These are phyloP conservation scores for Ianthella basta DNA, from an alignment of 37 sponge, comb jelly and placozoan species.

Conservation along the genomic window DNA sequence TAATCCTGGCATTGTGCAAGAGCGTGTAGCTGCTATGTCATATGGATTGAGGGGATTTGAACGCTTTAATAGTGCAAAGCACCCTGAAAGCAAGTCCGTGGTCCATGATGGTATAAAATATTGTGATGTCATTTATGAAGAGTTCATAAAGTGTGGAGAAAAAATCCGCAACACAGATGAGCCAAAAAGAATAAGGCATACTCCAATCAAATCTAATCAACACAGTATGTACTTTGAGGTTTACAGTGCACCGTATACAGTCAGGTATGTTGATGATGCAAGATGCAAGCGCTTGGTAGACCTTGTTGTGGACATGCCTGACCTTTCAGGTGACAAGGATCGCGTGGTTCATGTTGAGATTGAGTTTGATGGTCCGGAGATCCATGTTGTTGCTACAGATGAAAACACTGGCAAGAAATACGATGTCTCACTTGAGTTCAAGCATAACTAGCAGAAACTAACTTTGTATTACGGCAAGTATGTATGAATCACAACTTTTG, in stretches of 20 bases:
- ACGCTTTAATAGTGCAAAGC: not conserved
- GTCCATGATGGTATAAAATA: not conserved
- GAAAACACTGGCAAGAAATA: not conserved
- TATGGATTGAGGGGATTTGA: not conserved
- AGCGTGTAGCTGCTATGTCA: not conserved
- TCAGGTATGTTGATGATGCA: not conserved
- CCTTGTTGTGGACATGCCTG: slow-evolving; percentile 10
- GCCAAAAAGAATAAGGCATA: not conserved
- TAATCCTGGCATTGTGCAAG: slow-evolving; percentile 16
- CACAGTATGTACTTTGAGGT: not conserved
- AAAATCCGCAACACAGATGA: not conserved
- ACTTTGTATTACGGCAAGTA: too few relatives aligned
- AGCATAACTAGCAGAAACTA: not conserved
- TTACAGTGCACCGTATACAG: not conserved
- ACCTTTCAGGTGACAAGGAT: not conserved
- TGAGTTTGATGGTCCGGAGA: slow-evolving; percentile 15
- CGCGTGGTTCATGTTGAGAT: slow-evolving; percentile 7
- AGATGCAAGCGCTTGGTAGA: not conserved
- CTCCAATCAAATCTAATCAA: not conserved
- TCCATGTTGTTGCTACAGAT: not conserved
- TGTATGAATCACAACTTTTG: too few relatives aligned
- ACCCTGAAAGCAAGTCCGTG: not conserved
- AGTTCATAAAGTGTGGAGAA: not conserved
- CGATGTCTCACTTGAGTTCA: not conserved
- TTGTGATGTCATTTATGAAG: not conserved